Conservation (phyloP, 1,140 invertebrate genomes). For the Apis mellifera region DNA sequence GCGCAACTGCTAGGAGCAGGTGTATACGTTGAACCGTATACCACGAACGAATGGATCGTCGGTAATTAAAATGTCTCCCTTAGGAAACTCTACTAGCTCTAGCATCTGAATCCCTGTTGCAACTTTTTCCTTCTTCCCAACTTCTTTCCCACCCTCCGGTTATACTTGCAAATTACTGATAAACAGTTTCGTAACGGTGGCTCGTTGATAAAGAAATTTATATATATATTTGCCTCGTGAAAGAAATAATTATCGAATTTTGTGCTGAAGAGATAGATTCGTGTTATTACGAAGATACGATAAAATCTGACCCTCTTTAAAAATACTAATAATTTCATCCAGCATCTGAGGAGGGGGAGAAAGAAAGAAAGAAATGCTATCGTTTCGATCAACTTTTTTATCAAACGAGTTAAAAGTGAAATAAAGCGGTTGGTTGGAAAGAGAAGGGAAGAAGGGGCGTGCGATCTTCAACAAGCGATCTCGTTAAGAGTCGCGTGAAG, state of each 20-base stretch:
- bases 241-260: no score
- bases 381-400: no score
- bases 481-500: slow-evolving; percentile 40
- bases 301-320: no score
- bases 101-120: slow-evolving; percentile 20
- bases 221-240: background rate
- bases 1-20: slow-evolving; percentile 69
- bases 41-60: slow-evolving; percentile 62
- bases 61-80: slow-evolving; percentile 77
- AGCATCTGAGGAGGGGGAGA: no score
- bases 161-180: slow-evolving; percentile 34
- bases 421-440: slow-evolving; percentile 8
- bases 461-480: slow-evolving; percentile 48
- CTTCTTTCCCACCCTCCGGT: background rate
- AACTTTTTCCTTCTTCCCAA: slow-evolving; percentile 38
- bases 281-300: no score
- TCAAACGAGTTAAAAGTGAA: slow-evolving; percentile 17
- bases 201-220: slow-evolving; percentile 33
- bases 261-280: no score
- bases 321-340: background rate
- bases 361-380: no score
- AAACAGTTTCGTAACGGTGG: slow-evolving; percentile 45
- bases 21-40: slow-evolving; percentile 70
- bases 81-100: slow-evolving; percentile 57
- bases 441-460: background rate